phyloP scores from a whole-genome alignment of 2,797 vertebrate species.

The Hippocampus kuda region DNA sequence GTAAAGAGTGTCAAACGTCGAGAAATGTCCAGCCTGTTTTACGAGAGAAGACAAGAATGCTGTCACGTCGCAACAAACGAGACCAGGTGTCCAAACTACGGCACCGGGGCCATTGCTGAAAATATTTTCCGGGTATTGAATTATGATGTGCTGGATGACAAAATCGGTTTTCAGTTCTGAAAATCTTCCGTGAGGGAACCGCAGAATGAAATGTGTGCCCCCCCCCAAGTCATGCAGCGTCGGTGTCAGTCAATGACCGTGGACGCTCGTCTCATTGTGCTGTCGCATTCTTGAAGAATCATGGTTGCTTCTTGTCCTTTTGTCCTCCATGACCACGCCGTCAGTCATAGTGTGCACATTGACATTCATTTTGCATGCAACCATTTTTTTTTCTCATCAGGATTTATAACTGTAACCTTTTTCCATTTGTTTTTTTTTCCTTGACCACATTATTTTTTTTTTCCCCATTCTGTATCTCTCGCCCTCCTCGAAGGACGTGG shows the following conservation, averaged over 20 bases:
- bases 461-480: no score
- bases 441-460: no score
- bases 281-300: neutral
- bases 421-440: no score
- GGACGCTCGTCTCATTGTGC: neutral
- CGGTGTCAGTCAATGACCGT: neutral
- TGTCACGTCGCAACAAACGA: no score
- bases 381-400: neutral
- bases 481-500: slow-evolving; percentile 74
- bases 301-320: neutral
- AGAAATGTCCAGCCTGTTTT: no score
- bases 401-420: neutral
- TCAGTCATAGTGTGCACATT: neutral
- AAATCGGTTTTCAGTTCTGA: neutral
- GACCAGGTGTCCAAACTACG: no score
- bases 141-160: neutral
- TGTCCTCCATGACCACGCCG: neutral
- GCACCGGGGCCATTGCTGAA: no score
- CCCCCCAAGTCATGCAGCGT: neutral
- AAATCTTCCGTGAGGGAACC: neutral
- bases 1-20: no score
- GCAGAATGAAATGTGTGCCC: neutral
- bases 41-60: no score
- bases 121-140: neutral
- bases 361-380: neutral